Base-by-base conservation (phyloP, 1,140 invertebrate genomes). In the Wiebesia pumilae region DNA sequence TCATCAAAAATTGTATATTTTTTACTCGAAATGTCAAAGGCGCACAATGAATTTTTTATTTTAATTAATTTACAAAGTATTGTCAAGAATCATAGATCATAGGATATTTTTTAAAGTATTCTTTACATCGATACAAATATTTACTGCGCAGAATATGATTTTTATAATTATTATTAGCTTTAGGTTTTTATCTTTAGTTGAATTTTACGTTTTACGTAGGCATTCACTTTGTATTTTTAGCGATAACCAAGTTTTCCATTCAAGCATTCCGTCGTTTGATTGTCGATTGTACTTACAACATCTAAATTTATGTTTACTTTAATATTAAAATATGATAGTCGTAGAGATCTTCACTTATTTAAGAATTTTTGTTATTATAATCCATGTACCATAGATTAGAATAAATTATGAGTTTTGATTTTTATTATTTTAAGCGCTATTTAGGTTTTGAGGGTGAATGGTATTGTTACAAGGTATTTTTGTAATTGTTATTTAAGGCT, bases 391-490 rank as follows among this genome's bases (percentile, higher is more conserved):
- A 85, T 85, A 80, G 62, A 85, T 69, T 85, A 85, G 30, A 51
- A 54, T 71, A 54, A 80, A 35, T 79, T 80, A 85, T 54, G 14
- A 79, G 80, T 38, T 40, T 38, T 21, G 3, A 71, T 54, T 71
- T 58, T 35, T 80, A 81, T 58, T 81, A 85, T 62, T 62, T 30
- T 65, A 81, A 30, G 75, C 58, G 51, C 35, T n/a, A 77, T 47
- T 51, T 67, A 83, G 21, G 77, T 83, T 58, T 82, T 78, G 81
- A n/a, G 58, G 85, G 85, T 78, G 58, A 78, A 83, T 51, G 85
- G 81, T 87, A 77, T 83, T 87, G 51, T 78, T 83, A 79, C 38
- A 47, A 77, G 81, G 65, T 87, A 83, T 87, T 83, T 83, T 43
- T 77, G 75, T 77, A 81, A 73, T 85, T 79, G 43, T 85, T 80